A percentile compares a stretch with the other conserved stretches of the same genome.
These are phyloP conservation scores for Meles meles DNA, from an alignment of 2,113 vertebrate genomes.

Conservation along the genomic window DNA sequence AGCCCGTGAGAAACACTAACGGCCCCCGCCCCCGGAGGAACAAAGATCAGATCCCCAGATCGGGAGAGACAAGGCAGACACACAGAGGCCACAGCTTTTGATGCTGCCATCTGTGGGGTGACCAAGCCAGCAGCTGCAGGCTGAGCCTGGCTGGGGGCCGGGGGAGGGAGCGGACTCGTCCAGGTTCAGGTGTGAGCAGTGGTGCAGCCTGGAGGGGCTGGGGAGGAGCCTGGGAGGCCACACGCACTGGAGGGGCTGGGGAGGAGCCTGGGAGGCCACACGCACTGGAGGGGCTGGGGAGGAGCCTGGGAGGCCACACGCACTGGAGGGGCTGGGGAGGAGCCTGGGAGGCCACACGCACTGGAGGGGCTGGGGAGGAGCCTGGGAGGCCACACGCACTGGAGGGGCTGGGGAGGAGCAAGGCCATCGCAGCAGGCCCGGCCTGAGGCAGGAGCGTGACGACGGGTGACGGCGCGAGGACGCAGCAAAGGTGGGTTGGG, in stretches of 20 bases:
- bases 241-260: rapidly evolving
- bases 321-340: neutral
- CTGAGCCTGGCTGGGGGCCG: neutral
- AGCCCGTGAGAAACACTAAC: rapidly evolving
- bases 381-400: rapidly evolving
- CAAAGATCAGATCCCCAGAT: neutral
- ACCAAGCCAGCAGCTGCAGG: too few relatives aligned
- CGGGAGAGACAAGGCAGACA: neutral
- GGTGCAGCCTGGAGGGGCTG: rapidly evolving
- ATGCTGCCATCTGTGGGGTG: neutral
- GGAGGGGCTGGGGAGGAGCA: neutral
- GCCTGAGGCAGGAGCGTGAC: neutral
- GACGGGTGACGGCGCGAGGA: rapidly evolving
- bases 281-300: too few relatives aligned
- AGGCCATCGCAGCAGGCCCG: neutral
- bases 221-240: neutral
- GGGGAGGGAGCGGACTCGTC: too few relatives aligned
- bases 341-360: neutral
- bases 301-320: neutral
- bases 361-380: neutral
- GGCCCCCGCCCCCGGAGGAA: neutral
- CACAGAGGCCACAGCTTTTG: neutral
- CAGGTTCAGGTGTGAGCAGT: neutral
- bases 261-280: too few relatives aligned
- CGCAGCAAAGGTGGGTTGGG: rapidly evolving